A percentile compares a stretch with the other conserved stretches of the same genome.
Evolutionary conservation across 2,888 invertebrate genomes (phyloP).

Genomic region (Chymomyza procnemis): DNA sequence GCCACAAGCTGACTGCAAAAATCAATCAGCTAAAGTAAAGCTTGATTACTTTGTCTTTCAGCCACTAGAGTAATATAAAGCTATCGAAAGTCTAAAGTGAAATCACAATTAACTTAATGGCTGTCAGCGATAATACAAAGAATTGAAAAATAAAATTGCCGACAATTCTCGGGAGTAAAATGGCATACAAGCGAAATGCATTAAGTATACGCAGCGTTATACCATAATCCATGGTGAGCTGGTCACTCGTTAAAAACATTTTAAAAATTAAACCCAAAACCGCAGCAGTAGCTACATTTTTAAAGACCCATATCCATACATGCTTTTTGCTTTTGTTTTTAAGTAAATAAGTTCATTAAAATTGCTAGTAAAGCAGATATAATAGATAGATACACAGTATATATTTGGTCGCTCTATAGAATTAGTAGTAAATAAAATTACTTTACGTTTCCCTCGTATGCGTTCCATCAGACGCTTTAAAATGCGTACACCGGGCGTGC

Average conservation of each 20-base stretch:
- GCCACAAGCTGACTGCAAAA: conserved; percentile 31
- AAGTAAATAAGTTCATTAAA: background rate
- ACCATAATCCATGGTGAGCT: background rate
- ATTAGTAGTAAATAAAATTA: conserved; percentile 77
- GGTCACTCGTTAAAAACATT: background rate
- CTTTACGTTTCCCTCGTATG: conserved; percentile 79
- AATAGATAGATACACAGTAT: background rate
- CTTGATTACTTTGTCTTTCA: conserved; percentile 33
- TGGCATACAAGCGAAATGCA: background rate
- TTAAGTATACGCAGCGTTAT: background rate
- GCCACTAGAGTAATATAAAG: background rate
- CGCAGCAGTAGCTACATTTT: background rate
- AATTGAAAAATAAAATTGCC: background rate
- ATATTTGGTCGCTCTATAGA: conserved; percentile 43
- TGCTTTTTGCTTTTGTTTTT: background rate
- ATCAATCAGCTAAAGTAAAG: conserved; percentile 1
- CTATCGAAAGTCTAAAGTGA: conserved; percentile 27
- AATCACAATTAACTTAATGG: conserved; percentile 44
- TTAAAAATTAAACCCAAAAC: background rate
- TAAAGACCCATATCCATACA: background rate
- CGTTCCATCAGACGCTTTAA: conserved; percentile 79
- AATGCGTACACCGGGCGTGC: conserved; percentile 77
- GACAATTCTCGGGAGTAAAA: background rate
- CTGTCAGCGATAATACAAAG: background rate
- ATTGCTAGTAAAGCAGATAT: background rate